Base-by-base conservation (phyloP, 2,888 invertebrate genomes). In the Gandaritis pyraliata region DNA sequence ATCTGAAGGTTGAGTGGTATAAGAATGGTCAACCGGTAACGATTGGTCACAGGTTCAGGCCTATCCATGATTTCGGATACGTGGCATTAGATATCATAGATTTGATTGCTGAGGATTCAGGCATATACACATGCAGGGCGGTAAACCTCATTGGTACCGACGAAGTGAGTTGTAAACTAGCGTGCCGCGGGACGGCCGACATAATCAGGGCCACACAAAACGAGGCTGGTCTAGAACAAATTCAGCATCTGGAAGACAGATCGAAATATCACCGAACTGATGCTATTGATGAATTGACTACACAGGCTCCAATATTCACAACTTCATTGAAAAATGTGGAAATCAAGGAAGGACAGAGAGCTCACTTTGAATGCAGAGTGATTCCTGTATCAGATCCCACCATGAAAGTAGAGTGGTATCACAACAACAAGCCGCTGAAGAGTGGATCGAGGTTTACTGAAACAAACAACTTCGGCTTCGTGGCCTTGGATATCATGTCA, bases 61-160 rank as follows among this genome's bases (percentile, higher is more conserved):
- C 98, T 61, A 98, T 98, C 82, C 98, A 98, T 83, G 99, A 99
- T 87, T 99, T 99, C 87, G 99, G 99, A 43, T 99, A 98, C 82
- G 99, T 99, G 18, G 98, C 99, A 13, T 93, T 99, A 67, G 99
- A 99, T 80, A 97, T 99, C 68, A 95, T 98, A 70, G 98, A 98
- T 82, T 93, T 98, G 58, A 98, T 98, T 81, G 97, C 98, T 57
- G 99, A 99, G 93, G 99, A 99, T 87, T 95, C 96, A 0, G 98
- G 97, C 50, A 94, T 96, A 18, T 99, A 99, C 86, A 98, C 98
- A 3, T 98, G 98, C 81, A 94, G 97, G 63, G 98, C 99, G 16
- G 96, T 96, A 0, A 99, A 99, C 81, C 92, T 96, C 30, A 94
- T 97, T 29, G 99, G 99, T 49, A 94, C 95, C 65, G 98, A 97